Conservation (phyloP, 2,888 invertebrate species). For the Agrotis ipsilon region DNA sequence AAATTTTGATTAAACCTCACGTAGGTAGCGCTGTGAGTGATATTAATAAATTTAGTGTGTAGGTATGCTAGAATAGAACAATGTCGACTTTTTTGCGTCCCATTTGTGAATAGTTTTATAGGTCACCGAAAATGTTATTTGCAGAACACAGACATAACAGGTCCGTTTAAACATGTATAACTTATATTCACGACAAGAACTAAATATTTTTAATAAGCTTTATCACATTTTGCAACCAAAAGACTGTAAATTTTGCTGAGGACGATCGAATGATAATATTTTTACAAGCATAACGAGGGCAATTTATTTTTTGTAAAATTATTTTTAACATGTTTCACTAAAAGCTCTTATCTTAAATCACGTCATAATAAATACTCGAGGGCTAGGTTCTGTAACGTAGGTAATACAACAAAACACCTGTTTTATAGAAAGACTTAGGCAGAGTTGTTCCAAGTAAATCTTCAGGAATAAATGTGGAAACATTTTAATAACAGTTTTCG, state of each 20-base stretch:
- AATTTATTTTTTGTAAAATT: slow-evolving; percentile 32
- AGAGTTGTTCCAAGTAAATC: background rate
- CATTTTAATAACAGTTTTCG: background rate
- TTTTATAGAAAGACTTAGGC: background rate
- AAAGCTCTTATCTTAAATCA: slow-evolving; percentile 40
- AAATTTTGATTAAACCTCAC: slow-evolving; percentile 68
- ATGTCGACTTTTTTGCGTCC: slow-evolving; percentile 45
- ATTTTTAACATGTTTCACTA: slow-evolving; percentile 19
- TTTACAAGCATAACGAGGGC: slow-evolving; percentile 46
- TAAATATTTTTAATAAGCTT: slow-evolving; percentile 41
- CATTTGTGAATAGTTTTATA: slow-evolving; percentile 31
- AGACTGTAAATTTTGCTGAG: slow-evolving; percentile 42
- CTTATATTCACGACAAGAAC: slow-evolving; percentile 9
- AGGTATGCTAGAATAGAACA: slow-evolving; percentile 58
- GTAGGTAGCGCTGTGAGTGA: slow-evolving; percentile 60
- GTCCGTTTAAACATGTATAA: slow-evolving; percentile 4
- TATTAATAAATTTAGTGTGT: slow-evolving; percentile 64
- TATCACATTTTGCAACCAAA: slow-evolving; percentile 45
- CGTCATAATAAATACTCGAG: slow-evolving; percentile 23
- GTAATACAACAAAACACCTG: too few relatives aligned
- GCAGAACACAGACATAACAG: background rate
- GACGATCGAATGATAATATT: slow-evolving; percentile 55
- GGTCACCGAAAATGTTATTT: slow-evolving; percentile 30
- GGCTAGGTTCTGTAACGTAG: too few relatives aligned
- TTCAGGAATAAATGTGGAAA: background rate